Evolutionary conservation across 2,113 vertebrate species (phyloP), one percentile per base, ranked within the genome.

Genomic region (Esox niger): DNA sequence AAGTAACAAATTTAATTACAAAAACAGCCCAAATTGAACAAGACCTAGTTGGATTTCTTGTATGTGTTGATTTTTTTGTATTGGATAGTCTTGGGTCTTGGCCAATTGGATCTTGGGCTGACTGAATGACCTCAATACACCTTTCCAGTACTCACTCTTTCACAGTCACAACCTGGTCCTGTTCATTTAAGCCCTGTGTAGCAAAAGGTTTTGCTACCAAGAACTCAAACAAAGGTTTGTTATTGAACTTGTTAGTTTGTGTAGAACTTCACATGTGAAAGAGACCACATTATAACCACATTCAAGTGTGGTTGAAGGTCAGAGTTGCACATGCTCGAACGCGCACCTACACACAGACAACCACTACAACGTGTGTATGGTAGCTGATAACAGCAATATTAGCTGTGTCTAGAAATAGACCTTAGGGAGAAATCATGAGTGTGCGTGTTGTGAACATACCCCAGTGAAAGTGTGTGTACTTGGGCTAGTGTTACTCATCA

Each of bases 361-460:
- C 56, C 32, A 47, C 8, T 29, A 17, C 56, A 29, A 55, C 38
- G 35, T 21, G 7, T 10, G 13, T 35, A 64, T 74, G 57, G 71
- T 73, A 59, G 52, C 72, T 64, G 77, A 83, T 87, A 80, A 66
- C 61, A 3, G 52, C 1, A 35, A 65, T 69, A 75, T 76, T 70
- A 21, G 35, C 52, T 30, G 61, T 0, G 49, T 80, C 73, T 20
- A 66, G 8, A 83, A 86, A 83, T 81, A 82, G 78, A 75, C 66
- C 9, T 70, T 25, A 59, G 70, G 73, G 33, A 33, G 66, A 64
- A 1, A 47, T 9, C 15, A 6, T 11, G 66, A 10, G 10, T 54
- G 43, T 62, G 27, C 54, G 7, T 33, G 52, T 26, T 47, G 46
- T 49, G 6, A 29, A 31, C 26, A 21, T 21, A 8, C 4, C 46